Evolutionary conservation across 2,797 vertebrate species (phyloP), one percentile per base, ranked within the genome.

Genomic region (Coendou prehensilis): DNA sequence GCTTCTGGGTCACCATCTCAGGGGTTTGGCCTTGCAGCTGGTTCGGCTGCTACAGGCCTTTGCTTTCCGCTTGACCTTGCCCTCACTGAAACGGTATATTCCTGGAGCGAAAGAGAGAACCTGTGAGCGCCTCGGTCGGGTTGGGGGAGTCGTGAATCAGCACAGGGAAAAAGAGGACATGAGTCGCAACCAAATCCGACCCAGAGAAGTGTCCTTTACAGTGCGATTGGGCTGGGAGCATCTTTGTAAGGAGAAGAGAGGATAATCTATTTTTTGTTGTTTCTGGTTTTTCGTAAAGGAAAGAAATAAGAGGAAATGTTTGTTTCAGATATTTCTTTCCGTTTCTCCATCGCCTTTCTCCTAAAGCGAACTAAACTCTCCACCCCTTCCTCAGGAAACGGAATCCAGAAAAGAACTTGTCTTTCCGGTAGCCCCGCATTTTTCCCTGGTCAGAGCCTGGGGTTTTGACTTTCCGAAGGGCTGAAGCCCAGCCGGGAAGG

Each of bases 311-410:
- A 37, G 37, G 20, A 54, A 52, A 64, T 64, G 13, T 89, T 76
- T 82, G 69, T 93, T 96, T 86, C 57, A 75, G 83, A 87, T 50
- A 93, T 37, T 84, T 61, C 4, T 50, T 93, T 95, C 30, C 79
- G 28, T 92, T 89, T 94, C 87, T 54, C n/a, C 93, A 50, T 93
- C 47, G 84, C 91, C 57, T 47, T 97, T 98, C 93, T 97, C 96
- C 92, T 96, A 71, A 88, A 33, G 97, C 97, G 97, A 97, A 84
- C 97, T 89, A 88, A 94, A 97, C 84, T 94, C 96, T 86, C 93
- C 80, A 91, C 56, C 17, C 64, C 59, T 95, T 96, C 83, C 96
- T 96, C 78, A 97, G 92, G 97, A 98, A 97, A 98, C 91, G 96
- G 97, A 96, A 97, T 94, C 93, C 7, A 84, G 86, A 93, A 63